Percentiles rank a stretch among this genome's conserved stretches.
phyloP scores from a whole-genome alignment of 2,888 invertebrate genomes.

The Urechis unicinctus region DNA sequence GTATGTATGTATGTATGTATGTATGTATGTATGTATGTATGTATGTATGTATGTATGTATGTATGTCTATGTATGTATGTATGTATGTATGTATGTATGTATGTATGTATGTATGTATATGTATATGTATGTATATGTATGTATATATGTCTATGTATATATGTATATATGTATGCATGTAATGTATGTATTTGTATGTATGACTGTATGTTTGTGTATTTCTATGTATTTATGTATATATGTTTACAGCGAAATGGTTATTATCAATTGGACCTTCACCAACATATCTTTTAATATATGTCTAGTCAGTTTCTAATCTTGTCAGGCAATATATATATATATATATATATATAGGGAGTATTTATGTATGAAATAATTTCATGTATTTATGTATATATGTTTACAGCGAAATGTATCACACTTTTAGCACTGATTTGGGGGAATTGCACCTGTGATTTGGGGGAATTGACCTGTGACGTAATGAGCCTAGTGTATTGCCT shows the following conservation, averaged over 20 bases:
- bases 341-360: too few species aligned
- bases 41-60: constrained; percentile 1
- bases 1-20: not conserved
- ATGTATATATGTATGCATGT: not conserved
- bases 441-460: too few species aligned
- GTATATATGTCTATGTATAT: not conserved
- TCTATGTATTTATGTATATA: constrained; percentile 1
- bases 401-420: not conserved
- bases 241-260: too few species aligned
- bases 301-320: too few species aligned
- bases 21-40: constrained; percentile 4
- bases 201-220: not conserved
- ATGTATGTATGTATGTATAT: constrained; percentile 1
- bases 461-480: too few species aligned
- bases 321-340: too few species aligned
- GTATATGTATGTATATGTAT: not conserved
- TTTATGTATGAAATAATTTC: too few species aligned
- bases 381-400: constrained; percentile 6
- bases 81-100: not conserved
- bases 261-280: too few species aligned
- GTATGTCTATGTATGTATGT: too few species aligned
- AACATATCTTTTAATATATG: too few species aligned
- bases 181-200: not conserved
- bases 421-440: too few species aligned
- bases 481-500: too few species aligned